A percentile compares a stretch with the other conserved stretches of the same genome.
These are phyloP conservation scores for Anisognathus igniventris DNA, from an alignment of 2,797 vertebrate genomes.

Conservation along the genomic window DNA sequence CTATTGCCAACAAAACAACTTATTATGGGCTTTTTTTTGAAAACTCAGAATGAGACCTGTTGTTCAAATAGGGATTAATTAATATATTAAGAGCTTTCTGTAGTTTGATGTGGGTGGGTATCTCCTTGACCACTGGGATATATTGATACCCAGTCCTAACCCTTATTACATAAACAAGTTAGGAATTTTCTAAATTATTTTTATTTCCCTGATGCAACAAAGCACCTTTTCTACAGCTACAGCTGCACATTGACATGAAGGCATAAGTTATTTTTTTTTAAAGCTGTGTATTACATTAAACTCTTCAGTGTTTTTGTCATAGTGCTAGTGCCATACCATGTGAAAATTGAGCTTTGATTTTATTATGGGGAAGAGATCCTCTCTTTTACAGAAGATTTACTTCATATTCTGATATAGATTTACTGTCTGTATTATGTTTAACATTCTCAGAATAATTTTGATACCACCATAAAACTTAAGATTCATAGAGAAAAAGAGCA, in stretches of 20 bases:
- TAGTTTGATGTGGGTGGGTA: background rate
- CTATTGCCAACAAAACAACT: background rate
- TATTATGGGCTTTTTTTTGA: background rate
- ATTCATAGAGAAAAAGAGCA: background rate
- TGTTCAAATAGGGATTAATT: background rate
- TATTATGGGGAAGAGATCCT: background rate
- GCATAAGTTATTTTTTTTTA: fast-evolving
- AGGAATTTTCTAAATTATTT: background rate
- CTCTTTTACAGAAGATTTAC: background rate
- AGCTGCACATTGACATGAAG: background rate
- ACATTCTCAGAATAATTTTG: background rate
- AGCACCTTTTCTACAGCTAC: background rate
- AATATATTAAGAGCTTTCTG: background rate
- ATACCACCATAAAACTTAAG: background rate
- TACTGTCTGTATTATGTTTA: background rate
- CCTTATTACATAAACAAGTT: background rate
- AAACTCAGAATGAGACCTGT: background rate
- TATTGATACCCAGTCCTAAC: background rate
- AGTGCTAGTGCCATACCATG: background rate
- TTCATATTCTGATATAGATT: background rate
- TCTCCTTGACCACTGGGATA: background rate
- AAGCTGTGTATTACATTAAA: background rate
- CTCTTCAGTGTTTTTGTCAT: background rate
- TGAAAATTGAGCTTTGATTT: background rate
- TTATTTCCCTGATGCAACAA: background rate